Evolutionary conservation across 2,888 invertebrate species (phyloP).

Genomic region (Hypsopygia costalis): DNA sequence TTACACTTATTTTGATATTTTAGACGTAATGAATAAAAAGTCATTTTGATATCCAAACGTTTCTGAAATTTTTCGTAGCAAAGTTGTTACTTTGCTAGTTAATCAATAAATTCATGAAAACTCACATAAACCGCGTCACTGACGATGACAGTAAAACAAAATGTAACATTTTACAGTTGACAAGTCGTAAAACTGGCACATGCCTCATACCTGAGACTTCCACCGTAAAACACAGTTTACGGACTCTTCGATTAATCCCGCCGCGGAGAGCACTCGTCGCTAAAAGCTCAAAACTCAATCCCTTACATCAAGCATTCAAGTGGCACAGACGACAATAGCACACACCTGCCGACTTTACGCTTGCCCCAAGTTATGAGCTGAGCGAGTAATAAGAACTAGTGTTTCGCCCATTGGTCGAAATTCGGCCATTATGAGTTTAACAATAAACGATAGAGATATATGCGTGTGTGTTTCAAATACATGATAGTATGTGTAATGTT

Average conservation of each 20-base stretch:
- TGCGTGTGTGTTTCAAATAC: too few species aligned
- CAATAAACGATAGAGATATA: too few species aligned
- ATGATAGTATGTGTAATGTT: too few species aligned
- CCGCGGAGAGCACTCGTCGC: slow-evolving; percentile 26
- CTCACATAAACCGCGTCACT: neutral
- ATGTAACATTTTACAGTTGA: neutral
- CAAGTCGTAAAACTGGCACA: neutral
- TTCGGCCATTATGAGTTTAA: too few species aligned
- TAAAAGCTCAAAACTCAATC: slow-evolving; percentile 67
- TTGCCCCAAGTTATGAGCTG: slow-evolving; percentile 27
- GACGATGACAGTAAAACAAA: neutral
- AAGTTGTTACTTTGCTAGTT: too few species aligned
- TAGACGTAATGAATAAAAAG: too few species aligned
- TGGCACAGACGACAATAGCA: slow-evolving; percentile 62
- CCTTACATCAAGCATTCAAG: slow-evolving; percentile 71
- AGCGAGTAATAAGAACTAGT: neutral
- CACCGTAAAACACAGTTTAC: too few species aligned
- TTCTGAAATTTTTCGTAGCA: too few species aligned
- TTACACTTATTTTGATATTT: too few species aligned
- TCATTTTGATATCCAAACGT: too few species aligned
- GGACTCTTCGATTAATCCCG: slow-evolving; percentile 7
- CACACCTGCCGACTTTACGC: slow-evolving; percentile 58
- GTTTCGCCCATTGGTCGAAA: too few species aligned
- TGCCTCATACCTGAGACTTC: neutral
- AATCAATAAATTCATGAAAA: neutral